These are phyloP conservation scores for Bufo bufo DNA, from an alignment of 2,113 vertebrate species.

Conservation along the genomic window DNA sequence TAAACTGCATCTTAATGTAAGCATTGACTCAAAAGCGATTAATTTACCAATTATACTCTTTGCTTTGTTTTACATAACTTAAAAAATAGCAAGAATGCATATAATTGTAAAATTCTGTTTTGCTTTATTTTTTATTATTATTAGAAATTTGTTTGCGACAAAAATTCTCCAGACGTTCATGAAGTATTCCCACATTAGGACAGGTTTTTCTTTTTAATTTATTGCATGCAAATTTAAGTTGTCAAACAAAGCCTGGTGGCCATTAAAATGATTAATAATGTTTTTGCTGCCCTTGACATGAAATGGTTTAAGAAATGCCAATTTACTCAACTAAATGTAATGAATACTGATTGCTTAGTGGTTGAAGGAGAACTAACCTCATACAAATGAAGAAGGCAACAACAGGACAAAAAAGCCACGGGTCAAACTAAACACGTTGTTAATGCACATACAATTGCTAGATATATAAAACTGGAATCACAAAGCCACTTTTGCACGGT, in stretches of 20 bases:
- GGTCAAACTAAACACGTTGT: neutral
- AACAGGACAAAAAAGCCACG: neutral
- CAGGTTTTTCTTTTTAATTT: slow-evolving; percentile 47
- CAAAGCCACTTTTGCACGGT: neutral
- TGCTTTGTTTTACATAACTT: too few relatives aligned
- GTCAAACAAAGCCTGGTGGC: slow-evolving; percentile 49
- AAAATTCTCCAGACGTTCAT: neutral
- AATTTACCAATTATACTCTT: neutral
- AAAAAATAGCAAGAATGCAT: too few relatives aligned
- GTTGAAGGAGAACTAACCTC: slow-evolving; percentile 24
- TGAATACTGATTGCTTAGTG: slow-evolving; percentile 44
- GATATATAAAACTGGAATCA: neutral
- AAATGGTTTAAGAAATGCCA: slow-evolving; percentile 47
- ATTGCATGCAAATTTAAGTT: slow-evolving; percentile 44
- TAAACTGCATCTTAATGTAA: neutral
- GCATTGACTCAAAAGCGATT: neutral
- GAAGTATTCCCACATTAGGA: neutral
- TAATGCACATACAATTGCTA: neutral
- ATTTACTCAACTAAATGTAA: slow-evolving; percentile 49
- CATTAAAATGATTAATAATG: slow-evolving; percentile 52
- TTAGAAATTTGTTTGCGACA: neutral
- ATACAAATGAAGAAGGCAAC: neutral
- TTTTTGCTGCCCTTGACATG: slow-evolving; percentile 46
- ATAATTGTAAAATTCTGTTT: too few relatives aligned
- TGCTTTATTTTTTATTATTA: too few relatives aligned